Evolutionary conservation across 2,797 vertebrate species (phyloP), one percentile per base, ranked within the genome.

Genomic region (Gastrophryne carolinensis): DNA sequence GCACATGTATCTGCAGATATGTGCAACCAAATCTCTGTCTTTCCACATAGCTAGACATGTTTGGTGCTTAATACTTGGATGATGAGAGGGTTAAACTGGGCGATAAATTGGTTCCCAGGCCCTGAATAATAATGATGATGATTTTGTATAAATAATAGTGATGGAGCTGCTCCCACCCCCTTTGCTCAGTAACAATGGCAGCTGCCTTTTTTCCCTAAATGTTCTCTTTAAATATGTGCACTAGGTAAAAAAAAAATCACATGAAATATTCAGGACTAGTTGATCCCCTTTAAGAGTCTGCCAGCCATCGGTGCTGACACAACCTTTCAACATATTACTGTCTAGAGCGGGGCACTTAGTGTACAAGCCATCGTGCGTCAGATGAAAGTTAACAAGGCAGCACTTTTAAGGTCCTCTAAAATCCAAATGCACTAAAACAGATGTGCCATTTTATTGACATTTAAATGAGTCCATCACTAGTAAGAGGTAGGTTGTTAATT

Each of bases 391-490:
- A 77, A 77, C 67, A 65, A 77, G 67, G 71, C 56, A 60, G 15
- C 60, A 58, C 66, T 21, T 41, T 23, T 30, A 15, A 23, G 24
- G 32, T 35, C 49, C 67, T 37, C 47, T 27, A 15, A 15, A 63
- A 64, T 62, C 50, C 58, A 64, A 77, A 76, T 32, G 50, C 58
- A 57, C 23, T 57, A 57, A 70, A 78, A 66, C 62, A 72, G 68
- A 72, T 78, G 75, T 78, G 68, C 41, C 61, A 57, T 66, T 72
- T 78, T 78, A 78, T 57, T 50, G 68, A 37, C 23, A 66, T 66
- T 57, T 72, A 78, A 78, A 78, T 78, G 41, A 78, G 75, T 72
- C 62, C n/a, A 58, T 78, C 61, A 72, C 75, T 72, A 66, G 68
- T 66, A 78, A 72, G 75, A 58, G 53, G 75, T 64, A 72, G 30